Conservation (phyloP, 1,140 invertebrate genomes). For the Drosophila pruinosa region DNA sequence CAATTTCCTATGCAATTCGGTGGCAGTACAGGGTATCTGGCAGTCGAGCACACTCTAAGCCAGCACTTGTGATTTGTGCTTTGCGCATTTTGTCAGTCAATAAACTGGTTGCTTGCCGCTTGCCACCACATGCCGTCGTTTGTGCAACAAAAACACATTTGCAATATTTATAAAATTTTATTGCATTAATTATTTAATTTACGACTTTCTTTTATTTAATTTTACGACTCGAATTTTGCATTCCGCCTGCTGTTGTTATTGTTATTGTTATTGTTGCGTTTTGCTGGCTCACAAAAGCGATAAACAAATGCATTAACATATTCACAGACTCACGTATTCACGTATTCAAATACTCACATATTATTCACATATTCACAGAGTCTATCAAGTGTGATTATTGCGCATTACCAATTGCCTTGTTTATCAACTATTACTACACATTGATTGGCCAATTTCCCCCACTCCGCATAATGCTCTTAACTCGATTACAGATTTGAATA, state of each 20-base stretch:
- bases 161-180: conserved; percentile 77
- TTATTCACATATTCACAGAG: background rate
- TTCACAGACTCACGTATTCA: background rate
- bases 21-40: background rate
- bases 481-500: conserved; percentile 21
- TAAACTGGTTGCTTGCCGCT: conserved; percentile 66
- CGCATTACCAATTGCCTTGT: conserved; percentile 44
- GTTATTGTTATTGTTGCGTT: conserved; percentile 1
- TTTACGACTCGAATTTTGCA: conserved; percentile 65
- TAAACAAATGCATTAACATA: conserved; percentile 10
- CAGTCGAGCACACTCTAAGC: background rate
- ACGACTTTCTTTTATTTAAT: conserved; percentile 70
- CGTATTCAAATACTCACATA: background rate
- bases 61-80: background rate
- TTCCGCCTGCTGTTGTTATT: conserved; percentile 11
- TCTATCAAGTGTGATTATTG: conserved; percentile 39
- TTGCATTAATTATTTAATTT: conserved; percentile 81
- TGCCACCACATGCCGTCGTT: conserved; percentile 53
- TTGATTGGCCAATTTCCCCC: conserved; percentile 55
- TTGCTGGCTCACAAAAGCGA: conserved; percentile 31
- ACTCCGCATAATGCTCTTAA: no score
- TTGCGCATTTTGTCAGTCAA: conserved; percentile 25
- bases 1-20: no score
- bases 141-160: conserved; percentile 52
- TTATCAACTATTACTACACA: conserved; percentile 35